phyloP scores from a whole-genome alignment of 2,888 invertebrate species.

The Ceriagrion tenellum region DNA sequence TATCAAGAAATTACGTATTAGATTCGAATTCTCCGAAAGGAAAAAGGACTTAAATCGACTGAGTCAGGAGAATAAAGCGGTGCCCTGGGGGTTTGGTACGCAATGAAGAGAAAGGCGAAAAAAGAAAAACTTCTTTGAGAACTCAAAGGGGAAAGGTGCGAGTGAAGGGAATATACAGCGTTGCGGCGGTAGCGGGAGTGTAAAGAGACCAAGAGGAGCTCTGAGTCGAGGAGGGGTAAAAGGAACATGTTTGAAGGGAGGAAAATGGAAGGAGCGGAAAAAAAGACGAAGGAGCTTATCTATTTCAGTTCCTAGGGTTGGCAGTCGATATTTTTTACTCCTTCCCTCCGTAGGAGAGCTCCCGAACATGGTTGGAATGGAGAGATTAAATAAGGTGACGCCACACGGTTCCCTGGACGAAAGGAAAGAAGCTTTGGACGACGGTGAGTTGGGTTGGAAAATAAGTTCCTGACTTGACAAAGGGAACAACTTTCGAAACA shows the following conservation, averaged over 20 bases:
- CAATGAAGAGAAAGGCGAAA: background rate
- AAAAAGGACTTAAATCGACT: too few species aligned
- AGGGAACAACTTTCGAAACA: slow-evolving; percentile 2
- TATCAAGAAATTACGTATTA: too few species aligned
- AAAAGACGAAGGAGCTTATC: background rate
- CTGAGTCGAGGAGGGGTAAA: background rate
- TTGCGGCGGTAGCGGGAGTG: background rate
- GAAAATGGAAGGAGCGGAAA: background rate
- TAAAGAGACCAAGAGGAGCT: background rate
- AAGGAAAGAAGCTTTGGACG: background rate
- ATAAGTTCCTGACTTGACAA: background rate
- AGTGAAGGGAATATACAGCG: background rate
- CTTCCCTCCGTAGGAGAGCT: background rate
- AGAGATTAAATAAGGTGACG: background rate
- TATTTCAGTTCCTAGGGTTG: background rate
- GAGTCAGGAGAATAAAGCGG: too few species aligned
- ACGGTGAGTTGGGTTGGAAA: background rate
- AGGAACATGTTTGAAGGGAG: background rate
- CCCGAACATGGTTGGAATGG: background rate
- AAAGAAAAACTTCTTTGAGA: background rate
- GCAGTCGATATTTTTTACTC: background rate
- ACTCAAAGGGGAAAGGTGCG: background rate
- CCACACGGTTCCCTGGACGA: background rate
- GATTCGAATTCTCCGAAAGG: too few species aligned
- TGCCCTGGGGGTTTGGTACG: too few species aligned